Percentiles rank a stretch among this genome's conserved stretches.
Conservation (phyloP, 2,888 invertebrate genomes). For the Heliconius aoede region DNA sequence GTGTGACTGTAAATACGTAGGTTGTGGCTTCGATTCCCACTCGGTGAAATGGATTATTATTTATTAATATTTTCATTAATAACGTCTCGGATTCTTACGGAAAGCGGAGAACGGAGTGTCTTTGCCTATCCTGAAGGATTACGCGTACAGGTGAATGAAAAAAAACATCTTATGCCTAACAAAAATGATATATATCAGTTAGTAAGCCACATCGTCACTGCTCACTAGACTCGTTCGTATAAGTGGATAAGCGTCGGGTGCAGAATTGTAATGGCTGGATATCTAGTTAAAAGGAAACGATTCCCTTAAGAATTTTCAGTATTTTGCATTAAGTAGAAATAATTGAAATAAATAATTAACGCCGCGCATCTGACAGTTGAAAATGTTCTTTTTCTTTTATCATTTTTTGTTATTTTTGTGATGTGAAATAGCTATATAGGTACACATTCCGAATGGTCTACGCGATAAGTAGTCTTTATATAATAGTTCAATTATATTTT, state of each 20-base stretch:
- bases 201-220: not conserved
- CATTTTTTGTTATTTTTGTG: too few species aligned
- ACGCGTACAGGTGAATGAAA: not conserved
- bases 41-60: too few species aligned
- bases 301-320: not conserved
- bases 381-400: too few species aligned
- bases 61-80: too few species aligned
- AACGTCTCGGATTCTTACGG: not conserved
- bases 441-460: too few species aligned
- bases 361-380: too few species aligned
- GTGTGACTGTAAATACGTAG: too few species aligned
- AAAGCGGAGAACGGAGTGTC: not conserved
- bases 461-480: too few species aligned
- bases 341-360: not conserved
- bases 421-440: too few species aligned
- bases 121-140: not conserved
- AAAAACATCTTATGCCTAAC: not conserved
- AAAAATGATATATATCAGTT: not conserved
- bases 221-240: not conserved
- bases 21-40: too few species aligned
- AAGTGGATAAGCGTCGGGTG: slow-evolving; percentile 3
- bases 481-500: too few species aligned
- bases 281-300: slow-evolving; percentile 8
- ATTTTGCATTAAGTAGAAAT: not conserved
- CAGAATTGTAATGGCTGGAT: not conserved